A percentile compares a stretch with the other conserved stretches of the same genome.
Conservation (phyloP, 2,797 vertebrate species). For the Tiaroga cobitis region DNA sequence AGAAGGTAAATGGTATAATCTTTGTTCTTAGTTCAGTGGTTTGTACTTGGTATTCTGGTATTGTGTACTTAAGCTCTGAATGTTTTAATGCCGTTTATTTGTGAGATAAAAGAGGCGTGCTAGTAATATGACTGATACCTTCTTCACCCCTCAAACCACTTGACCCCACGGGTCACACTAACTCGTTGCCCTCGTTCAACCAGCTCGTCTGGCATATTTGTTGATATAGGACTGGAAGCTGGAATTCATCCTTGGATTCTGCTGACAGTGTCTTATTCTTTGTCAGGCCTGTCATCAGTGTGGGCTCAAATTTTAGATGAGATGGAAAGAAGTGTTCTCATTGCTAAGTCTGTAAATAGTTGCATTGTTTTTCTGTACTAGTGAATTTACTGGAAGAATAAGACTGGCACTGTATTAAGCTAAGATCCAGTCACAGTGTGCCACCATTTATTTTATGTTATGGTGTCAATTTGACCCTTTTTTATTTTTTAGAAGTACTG, state of each 20-base stretch:
- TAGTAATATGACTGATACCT: background rate
- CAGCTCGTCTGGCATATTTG: background rate
- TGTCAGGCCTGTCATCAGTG: background rate
- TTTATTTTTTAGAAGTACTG: background rate
- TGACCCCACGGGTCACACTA: background rate
- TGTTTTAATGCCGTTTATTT: background rate
- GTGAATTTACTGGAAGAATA: background rate
- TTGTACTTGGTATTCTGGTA: background rate
- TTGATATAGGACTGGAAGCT: background rate
- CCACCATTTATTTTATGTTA: background rate
- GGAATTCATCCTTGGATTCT: conserved; percentile 4
- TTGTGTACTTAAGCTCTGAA: background rate
- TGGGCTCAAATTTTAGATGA: background rate
- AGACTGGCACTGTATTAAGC: background rate
- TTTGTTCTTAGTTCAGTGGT: background rate
- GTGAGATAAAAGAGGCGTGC: background rate
- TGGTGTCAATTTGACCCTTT: background rate
- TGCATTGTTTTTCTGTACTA: background rate
- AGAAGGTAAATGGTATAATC: background rate
- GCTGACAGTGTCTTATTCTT: background rate
- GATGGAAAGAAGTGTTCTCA: background rate
- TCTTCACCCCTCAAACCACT: background rate
- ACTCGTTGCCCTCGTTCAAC: background rate
- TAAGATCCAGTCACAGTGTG: background rate
- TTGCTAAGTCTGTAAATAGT: conserved; percentile 15